A percentile compares a stretch with the other conserved stretches of the same genome.
These are phyloP conservation scores for Hydractinia symbiolongicarpus DNA, from an alignment of 30 jellyfish, hydroid and myxozoan genomes.

Conservation along the genomic window DNA sequence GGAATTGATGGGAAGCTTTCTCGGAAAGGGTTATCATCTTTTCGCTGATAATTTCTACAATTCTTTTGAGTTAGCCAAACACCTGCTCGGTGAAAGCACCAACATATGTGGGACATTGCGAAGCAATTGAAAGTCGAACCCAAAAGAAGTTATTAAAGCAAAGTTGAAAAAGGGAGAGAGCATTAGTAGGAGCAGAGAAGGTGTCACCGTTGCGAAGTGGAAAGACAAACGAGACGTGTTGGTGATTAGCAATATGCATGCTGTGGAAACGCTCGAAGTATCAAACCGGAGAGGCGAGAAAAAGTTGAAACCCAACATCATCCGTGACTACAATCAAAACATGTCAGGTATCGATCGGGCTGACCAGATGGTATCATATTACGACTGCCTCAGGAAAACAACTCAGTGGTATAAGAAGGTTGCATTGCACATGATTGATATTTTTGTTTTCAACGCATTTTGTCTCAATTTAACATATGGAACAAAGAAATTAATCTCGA, in stretches of 20 bases:
- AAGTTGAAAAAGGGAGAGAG: no score
- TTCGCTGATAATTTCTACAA: conserved; percentile 24
- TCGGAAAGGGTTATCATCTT: conserved; percentile 23
- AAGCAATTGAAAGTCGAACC: no score
- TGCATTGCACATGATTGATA: conserved; percentile 27
- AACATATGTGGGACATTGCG: not conserved
- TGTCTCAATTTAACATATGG: conserved; percentile 21
- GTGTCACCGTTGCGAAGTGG: no score
- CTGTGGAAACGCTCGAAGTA: no score
- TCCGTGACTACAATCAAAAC: conserved; percentile 21
- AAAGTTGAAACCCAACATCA: conserved; percentile 26
- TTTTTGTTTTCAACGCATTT: not conserved
- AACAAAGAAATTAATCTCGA: not conserved
- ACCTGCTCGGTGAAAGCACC: conserved; percentile 10
- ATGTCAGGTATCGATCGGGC: conserved; percentile 38
- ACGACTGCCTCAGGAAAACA: no score
- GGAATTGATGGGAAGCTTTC: conserved; percentile 10
- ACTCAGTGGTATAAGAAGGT: conserved; percentile 6
- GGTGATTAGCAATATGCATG: no score
- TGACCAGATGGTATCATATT: conserved; percentile 29
- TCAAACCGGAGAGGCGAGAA: not conserved
- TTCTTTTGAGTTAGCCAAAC: not conserved
- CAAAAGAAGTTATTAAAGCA: no score
- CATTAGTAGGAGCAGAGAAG: no score
- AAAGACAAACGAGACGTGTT: no score